Percentiles rank a stretch among this genome's conserved stretches.
Evolutionary conservation across 2,797 vertebrate genomes (phyloP).

Genomic region (Pelobates cultripes): DNA sequence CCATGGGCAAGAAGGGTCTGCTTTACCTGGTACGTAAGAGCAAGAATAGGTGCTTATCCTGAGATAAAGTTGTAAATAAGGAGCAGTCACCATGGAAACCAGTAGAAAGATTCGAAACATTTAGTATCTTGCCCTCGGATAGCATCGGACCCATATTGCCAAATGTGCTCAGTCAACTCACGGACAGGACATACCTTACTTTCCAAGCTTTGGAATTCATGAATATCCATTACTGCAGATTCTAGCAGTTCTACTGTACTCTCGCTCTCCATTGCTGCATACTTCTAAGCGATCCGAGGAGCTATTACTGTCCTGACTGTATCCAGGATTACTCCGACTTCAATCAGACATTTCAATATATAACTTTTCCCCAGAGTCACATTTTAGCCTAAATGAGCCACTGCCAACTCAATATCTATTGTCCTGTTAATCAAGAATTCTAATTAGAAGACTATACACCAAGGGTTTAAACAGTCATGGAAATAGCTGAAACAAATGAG

Average conservation of each 20-base stretch:
- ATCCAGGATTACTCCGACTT: neutral
- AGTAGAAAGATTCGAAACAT: too few relatives aligned
- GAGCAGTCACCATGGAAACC: too few relatives aligned
- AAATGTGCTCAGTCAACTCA: too few relatives aligned
- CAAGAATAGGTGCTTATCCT: too few relatives aligned
- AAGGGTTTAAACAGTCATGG: slow-evolving; percentile 23
- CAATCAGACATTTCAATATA: slow-evolving; percentile 13
- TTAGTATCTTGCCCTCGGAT: too few relatives aligned
- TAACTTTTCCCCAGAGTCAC: slow-evolving; percentile 22
- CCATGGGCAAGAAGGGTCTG: too few relatives aligned
- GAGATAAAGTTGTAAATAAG: too few relatives aligned
- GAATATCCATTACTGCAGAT: slow-evolving; percentile 18
- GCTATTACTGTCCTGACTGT: neutral
- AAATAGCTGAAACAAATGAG: slow-evolving; percentile 23
- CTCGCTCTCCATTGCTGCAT: slow-evolving; percentile 16
- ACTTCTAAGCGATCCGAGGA: neutral
- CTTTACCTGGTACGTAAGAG: too few relatives aligned
- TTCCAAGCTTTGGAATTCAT: slow-evolving; percentile 27
- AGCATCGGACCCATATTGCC: too few relatives aligned
- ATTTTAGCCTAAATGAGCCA: slow-evolving; percentile 15
- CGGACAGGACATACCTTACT: slow-evolving; percentile 17
- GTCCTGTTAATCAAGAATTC: slow-evolving; percentile 15
- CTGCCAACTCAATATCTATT: slow-evolving; percentile 1
- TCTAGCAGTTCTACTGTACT: slow-evolving; percentile 12
- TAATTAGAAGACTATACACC: slow-evolving; percentile 19